Base-by-base conservation (phyloP, 2,888 invertebrate genomes). In the Rhopalosiphum nymphaeae region DNA sequence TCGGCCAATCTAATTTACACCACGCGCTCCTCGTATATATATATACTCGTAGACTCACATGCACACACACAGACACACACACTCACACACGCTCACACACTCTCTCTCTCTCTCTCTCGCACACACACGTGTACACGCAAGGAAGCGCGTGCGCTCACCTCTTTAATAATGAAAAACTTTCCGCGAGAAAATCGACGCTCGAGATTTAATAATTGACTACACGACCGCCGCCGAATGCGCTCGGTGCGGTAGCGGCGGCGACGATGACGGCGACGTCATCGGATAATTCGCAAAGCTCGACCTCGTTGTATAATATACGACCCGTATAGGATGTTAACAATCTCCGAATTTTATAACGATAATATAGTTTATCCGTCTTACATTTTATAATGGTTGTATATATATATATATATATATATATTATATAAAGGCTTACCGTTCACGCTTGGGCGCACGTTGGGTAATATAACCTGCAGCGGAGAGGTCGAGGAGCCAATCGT, bases 1-100 rank as follows among this genome's bases (percentile, higher is more conserved):
- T 67, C 94, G 86, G 57, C 94, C 94, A 94, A 94, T 94, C 94
- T 94, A 91, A 94, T 94, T 94, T 94, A 94, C 94, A 90, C 90
- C 85, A 26, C 85, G 25, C 46, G 57, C n/a, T 4, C 78, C 3
- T 16, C 25, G 10, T 3, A 53, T 36, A 53, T 53, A 53, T 49
- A 53, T 53, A 53, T 21, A n/a, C 16, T 4, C 10, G 36, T 21
- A 36, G 1, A 44, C 1, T 44, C 44, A 53, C 21, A 78, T 44
- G 29, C 36, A 25, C 53, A 16, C 49, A 3, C 4, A 29, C n/a
- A 16, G 36, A 11, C 87, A 13, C 49, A 16, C 36, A 25, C 88
- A 44, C 46, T 3, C 4, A 11, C 57, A 10, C 61, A 29, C 78
- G 21, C 89, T 13, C 29, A 29, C 16, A 29, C 1, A 44, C n/a